A percentile compares a stretch with the other conserved stretches of the same genome.
These are phyloP conservation scores for Ylistrum balloti DNA, from an alignment of 1,140 invertebrate species.

Conservation along the genomic window DNA sequence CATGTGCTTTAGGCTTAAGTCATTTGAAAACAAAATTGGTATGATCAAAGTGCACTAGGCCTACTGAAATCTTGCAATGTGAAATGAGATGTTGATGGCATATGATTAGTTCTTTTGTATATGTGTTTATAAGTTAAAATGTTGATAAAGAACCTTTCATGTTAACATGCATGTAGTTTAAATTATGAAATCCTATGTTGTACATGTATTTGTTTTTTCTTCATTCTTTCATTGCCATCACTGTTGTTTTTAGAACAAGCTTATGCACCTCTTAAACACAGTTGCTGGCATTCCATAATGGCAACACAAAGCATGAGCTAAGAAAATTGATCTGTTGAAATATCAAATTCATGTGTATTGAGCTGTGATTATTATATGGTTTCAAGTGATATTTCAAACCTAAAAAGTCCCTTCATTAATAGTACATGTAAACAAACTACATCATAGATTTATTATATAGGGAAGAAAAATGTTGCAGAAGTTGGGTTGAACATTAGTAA, in stretches of 20 bases:
- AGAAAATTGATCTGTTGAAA: slow-evolving; percentile 28
- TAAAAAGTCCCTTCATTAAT: slow-evolving; percentile 22
- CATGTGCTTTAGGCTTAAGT: slow-evolving; percentile 26
- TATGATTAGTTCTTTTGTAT: slow-evolving; percentile 36
- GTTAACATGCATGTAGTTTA: slow-evolving; percentile 14
- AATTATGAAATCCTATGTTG: slow-evolving; percentile 13
- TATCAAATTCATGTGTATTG: background rate
- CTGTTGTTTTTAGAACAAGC: slow-evolving; percentile 1
- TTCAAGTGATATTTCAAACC: slow-evolving; percentile 7
- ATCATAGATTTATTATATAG: background rate
- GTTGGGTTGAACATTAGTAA: background rate
- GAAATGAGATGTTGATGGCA: background rate
- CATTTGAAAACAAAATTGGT: background rate
- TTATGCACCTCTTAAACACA: background rate
- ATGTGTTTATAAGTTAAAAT: background rate
- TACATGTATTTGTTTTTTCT: slow-evolving; percentile 28
- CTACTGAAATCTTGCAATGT: background rate
- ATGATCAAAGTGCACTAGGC: slow-evolving; percentile 20
- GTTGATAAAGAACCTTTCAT: background rate
- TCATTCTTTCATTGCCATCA: background rate
- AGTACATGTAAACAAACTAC: slow-evolving; percentile 12
- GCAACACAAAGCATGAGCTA: slow-evolving; percentile 8
- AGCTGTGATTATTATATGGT: background rate
- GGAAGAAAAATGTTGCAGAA: background rate
- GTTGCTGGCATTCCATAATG: slow-evolving; percentile 16